Evolutionary conservation across 2,888 invertebrate species (phyloP).

Genomic region (Clostera curtula): DNA sequence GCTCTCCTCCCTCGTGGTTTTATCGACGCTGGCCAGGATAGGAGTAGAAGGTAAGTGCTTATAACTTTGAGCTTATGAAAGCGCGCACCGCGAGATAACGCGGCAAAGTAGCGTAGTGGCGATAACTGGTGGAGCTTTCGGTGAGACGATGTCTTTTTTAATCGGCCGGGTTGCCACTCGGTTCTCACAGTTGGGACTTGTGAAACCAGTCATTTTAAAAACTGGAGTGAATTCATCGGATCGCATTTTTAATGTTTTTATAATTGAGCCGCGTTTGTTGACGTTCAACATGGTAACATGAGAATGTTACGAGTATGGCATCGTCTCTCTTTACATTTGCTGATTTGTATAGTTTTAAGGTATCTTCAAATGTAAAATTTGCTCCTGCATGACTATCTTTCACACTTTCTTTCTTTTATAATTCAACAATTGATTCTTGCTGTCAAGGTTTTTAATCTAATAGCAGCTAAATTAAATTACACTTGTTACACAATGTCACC

Average conservation of each 20-base stretch:
- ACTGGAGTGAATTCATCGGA: constrained; percentile 70
- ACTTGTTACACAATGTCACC: too few relatives aligned
- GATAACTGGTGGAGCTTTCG: constrained; percentile 40
- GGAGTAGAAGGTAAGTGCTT: constrained; percentile 75
- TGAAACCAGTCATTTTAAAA: constrained; percentile 70
- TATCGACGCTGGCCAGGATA: constrained; percentile 64
- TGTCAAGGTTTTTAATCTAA: too few relatives aligned
- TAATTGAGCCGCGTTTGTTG: constrained; percentile 55
- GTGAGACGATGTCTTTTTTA: constrained; percentile 28
- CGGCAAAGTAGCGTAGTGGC: constrained; percentile 43
- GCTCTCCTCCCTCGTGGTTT: constrained; percentile 60
- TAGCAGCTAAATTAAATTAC: too few relatives aligned
- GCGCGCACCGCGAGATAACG: constrained; percentile 46
- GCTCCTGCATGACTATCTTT: too few relatives aligned
- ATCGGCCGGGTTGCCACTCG: constrained; percentile 51
- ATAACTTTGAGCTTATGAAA: constrained; percentile 64
- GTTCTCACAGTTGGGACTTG: constrained; percentile 71
- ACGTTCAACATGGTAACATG: constrained; percentile 33
- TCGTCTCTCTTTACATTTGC: constrained; percentile 23
- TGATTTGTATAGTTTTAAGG: constrained; percentile 10
- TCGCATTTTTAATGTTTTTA: constrained; percentile 64
- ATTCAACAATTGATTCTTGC: too few relatives aligned
- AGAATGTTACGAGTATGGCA: constrained; percentile 32
- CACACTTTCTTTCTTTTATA: too few relatives aligned
- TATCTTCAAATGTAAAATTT: too few relatives aligned